Evolutionary conservation across 2,888 invertebrate species (phyloP).

Genomic region (Eristalis tenax): DNA sequence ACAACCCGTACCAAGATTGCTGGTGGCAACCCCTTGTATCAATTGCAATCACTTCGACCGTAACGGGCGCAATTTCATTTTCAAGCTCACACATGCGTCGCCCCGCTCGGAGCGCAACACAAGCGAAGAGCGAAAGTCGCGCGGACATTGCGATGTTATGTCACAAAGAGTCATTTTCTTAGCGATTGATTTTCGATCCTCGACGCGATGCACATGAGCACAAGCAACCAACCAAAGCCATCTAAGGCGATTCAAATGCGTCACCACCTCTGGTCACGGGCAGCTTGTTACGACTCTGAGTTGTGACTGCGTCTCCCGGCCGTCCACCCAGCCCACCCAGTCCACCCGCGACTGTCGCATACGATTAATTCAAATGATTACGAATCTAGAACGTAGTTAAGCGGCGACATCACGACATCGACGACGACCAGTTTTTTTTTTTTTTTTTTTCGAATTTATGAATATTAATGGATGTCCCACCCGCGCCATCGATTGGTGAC

Average conservation of each 20-base stretch:
- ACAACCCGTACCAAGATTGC: not conserved
- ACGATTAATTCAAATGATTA: constrained; percentile 2
- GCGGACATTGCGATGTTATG: constrained; percentile 5
- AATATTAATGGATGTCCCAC: constrained; percentile 18
- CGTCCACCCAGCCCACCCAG: not conserved
- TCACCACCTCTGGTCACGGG: constrained; percentile 21
- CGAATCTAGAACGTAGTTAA: constrained; percentile 36
- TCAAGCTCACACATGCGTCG: constrained; percentile 40
- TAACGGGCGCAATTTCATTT: constrained; percentile 34
- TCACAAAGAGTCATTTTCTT: constrained; percentile 51
- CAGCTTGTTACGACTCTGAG: constrained; percentile 8
- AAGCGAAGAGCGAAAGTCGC: not conserved
- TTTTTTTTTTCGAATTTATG: constrained; percentile 26
- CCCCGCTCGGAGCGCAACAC: not conserved
- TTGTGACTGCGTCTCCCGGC: not conserved
- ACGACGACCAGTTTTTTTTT: constrained; percentile 10
- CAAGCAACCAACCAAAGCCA: not conserved
- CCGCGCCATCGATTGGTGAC: not conserved
- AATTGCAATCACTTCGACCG: constrained; percentile 26
- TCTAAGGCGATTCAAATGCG: constrained; percentile 23
- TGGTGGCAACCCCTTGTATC: not conserved
- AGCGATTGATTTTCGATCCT: constrained; percentile 40
- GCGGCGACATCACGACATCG: constrained; percentile 1
- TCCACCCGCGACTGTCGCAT: constrained; percentile 11
- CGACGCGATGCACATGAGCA: constrained; percentile 1